Evolutionary conservation across 2,888 invertebrate genomes (phyloP), one percentile per base, ranked within the genome.

Genomic region (Automeris io): DNA sequence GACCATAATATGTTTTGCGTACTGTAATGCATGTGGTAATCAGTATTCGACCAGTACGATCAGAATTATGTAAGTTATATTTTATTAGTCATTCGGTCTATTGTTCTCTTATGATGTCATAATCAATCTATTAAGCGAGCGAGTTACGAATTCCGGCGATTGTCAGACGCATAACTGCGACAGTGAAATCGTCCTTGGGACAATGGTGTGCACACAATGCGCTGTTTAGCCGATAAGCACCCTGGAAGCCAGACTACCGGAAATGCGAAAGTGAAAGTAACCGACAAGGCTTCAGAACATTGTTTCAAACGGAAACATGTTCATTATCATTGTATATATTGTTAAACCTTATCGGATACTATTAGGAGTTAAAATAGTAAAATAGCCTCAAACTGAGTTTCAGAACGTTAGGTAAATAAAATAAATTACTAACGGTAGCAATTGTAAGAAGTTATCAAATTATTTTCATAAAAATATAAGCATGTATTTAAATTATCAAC

Each of bases 251-350:
- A 49, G 49, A 51, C 56, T 50, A 42, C 45, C 72, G 74, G 78
- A 75, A 76, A 70, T 51, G 52, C 45, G 69, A 81, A 79, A 85
- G 82, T 79, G 81, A 85, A 83, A 82, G 79, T 54, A 45, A 43
- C n/a, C 21, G 24, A 39, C 39, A 22, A 42, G 42, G 21, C 35
- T 33, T 33, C 44, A 36, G 40, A 47, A 40, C n/a, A 29, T 29
- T 29, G 29, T 29, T 29, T 16, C 16, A 16, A 16, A 29, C n/a
- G 29, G 5, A 16, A 29, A 16, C 13, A 29, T 29, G 39, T 41
- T 41, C 46, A n/a, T n/a, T n/a, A n/a, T n/a, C n/a, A n/a, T n/a
- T n/a, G n/a, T n/a, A n/a, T n/a, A n/a, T n/a, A n/a, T n/a, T n/a
- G n/a, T n/a, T n/a, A n/a, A n/a, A n/a, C n/a, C n/a, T n/a, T n/a